Conservation (phyloP, 2,797 vertebrate genomes). For the Limosa lapponica region DNA sequence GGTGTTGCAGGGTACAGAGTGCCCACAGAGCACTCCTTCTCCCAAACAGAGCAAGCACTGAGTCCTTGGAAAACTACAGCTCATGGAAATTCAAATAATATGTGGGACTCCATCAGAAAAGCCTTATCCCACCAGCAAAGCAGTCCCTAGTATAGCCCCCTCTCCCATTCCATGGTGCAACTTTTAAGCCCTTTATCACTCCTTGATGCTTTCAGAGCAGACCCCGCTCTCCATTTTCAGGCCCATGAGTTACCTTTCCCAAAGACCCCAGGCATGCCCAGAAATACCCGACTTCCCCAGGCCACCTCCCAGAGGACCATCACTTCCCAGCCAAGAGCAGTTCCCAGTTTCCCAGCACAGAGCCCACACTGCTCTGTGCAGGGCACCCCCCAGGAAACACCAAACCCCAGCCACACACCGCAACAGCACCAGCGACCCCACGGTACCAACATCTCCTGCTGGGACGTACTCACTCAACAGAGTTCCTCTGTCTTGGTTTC, state of each 20-base stretch:
- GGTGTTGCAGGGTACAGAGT: neutral
- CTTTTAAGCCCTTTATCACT: neutral
- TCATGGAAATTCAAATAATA: neutral
- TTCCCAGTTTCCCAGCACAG: neutral
- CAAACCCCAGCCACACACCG: neutral
- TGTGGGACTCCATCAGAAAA: neutral
- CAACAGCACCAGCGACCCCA: neutral
- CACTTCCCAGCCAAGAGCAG: neutral
- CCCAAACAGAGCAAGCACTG: neutral
- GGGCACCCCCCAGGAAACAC: neutral
- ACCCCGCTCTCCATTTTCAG: neutral
- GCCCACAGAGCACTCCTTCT: neutral
- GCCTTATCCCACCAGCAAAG: neutral
- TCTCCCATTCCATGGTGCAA: neutral
- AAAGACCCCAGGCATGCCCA: neutral
- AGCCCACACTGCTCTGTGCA: accelerated
- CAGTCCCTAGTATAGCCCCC: neutral
- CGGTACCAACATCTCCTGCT: neutral
- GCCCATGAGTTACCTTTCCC: neutral
- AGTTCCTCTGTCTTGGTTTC: neutral
- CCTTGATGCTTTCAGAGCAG: neutral
- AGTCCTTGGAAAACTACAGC: neutral
- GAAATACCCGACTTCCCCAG: accelerated
- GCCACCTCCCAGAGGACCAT: neutral
- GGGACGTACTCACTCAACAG: neutral